Percentiles rank a stretch among this genome's conserved stretches.
Conservation (phyloP, 2,113 vertebrate genomes). For the Dromaius novaehollandiae region DNA sequence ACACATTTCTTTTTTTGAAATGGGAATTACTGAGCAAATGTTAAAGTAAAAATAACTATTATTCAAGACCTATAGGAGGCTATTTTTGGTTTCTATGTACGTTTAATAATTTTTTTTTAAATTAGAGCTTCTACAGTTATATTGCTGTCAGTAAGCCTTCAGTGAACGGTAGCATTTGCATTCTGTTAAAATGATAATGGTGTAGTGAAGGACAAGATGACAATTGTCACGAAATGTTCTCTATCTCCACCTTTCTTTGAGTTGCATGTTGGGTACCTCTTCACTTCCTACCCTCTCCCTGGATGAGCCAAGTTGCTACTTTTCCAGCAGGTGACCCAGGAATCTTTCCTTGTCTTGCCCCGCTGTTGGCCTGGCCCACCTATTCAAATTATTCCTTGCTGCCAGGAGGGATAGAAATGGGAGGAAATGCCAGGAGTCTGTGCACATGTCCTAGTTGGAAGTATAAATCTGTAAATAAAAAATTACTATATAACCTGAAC, state of each 20-base stretch:
- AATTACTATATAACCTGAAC: not conserved
- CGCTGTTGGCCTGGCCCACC: not conserved
- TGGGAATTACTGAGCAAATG: not conserved
- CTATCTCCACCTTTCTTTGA: too few relatives aligned
- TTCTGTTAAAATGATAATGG: not conserved
- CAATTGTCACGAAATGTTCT: not conserved
- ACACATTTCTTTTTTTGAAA: not conserved
- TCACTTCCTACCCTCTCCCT: not conserved
- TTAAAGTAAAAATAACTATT: not conserved
- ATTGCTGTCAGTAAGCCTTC: not conserved
- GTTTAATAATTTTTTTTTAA: not conserved
- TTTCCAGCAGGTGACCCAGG: not conserved
- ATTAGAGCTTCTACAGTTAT: not conserved
- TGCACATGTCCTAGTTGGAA: not conserved
- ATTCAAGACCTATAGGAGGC: not conserved
- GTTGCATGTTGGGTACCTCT: rapidly evolving
- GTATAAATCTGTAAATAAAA: not conserved
- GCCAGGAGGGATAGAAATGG: not conserved
- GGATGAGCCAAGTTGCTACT: not conserved
- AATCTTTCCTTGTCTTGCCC: not conserved
- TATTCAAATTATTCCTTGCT: not conserved
- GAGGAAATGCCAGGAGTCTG: too few relatives aligned
- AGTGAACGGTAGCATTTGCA: not conserved
- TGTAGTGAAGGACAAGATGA: not conserved
- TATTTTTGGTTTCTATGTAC: not conserved